phyloP scores from a whole-genome alignment of 2,113 vertebrate species.

The Siphamia tubifer region DNA sequence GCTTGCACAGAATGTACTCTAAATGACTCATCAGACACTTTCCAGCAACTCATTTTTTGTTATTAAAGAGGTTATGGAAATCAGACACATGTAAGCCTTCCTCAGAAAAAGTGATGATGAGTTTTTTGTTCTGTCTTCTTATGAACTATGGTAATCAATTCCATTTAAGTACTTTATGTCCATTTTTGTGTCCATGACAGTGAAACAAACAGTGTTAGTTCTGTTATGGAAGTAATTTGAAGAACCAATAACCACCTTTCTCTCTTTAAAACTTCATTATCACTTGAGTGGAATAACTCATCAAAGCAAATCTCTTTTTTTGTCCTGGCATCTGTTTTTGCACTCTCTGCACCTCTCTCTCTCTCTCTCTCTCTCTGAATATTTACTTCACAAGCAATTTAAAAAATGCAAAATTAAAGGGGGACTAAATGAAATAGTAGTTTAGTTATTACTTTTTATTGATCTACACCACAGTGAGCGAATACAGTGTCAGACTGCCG shows the following conservation, averaged over 20 bases:
- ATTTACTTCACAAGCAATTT: too few relatives aligned
- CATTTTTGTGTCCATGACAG: neutral
- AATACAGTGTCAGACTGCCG: too few relatives aligned
- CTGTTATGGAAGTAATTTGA: neutral
- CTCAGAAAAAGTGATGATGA: neutral
- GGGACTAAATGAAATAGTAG: too few relatives aligned
- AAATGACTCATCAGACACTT: neutral
- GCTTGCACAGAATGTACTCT: neutral
- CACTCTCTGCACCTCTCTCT: too few relatives aligned
- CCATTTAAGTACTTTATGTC: neutral
- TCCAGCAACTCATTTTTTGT: neutral
- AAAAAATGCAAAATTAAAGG: too few relatives aligned
- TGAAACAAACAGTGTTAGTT: neutral
- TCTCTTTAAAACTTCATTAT: neutral
- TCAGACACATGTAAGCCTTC: neutral
- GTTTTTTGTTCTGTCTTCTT: neutral
- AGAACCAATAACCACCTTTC: neutral
- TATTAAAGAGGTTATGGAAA: conserved; percentile 5
- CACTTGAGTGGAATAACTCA: neutral
- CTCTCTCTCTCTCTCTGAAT: too few relatives aligned
- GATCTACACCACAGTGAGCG: too few relatives aligned
- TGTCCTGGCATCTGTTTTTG: neutral
- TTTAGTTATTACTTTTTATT: too few relatives aligned
- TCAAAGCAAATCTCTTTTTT: neutral
- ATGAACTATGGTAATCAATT: neutral